Conservation (phyloP, 2,797 vertebrate genomes). For the Typhlichthys eigenmanni region DNA sequence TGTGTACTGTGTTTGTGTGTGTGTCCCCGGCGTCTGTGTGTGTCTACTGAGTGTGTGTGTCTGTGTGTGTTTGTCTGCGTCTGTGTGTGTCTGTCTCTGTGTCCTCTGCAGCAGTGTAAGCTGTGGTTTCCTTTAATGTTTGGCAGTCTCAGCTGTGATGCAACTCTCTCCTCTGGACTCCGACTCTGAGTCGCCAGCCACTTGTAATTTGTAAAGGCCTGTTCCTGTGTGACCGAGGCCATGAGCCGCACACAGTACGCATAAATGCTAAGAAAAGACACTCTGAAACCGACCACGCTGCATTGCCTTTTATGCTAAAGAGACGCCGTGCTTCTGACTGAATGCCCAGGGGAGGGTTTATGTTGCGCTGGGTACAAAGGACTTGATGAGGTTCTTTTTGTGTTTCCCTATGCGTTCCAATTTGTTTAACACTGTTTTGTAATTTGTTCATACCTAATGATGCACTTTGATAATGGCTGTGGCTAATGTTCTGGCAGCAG, state of each 20-base stretch:
- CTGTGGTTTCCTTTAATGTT: slow-evolving; percentile 14
- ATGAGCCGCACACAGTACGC: slow-evolving; percentile 48
- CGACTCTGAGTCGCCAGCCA: slow-evolving; percentile 45
- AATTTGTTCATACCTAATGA: slow-evolving; percentile 51
- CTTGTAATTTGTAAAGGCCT: slow-evolving; percentile 62
- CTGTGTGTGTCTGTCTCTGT: slow-evolving; percentile 1
- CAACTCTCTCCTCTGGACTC: slow-evolving; percentile 26
- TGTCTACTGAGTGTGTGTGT: no score
- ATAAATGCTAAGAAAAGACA: slow-evolving; percentile 53
- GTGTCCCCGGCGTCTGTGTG: no score
- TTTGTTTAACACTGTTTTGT: slow-evolving; percentile 42
- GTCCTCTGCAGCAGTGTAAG: slow-evolving; percentile 13
- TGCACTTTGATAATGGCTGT: slow-evolving; percentile 43
- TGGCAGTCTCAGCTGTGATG: slow-evolving; percentile 10
- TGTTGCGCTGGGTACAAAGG: slow-evolving; percentile 38
- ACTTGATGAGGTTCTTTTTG: slow-evolving; percentile 47
- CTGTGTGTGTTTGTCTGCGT: background rate
- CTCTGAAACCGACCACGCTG: slow-evolving; percentile 36
- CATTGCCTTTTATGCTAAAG: slow-evolving; percentile 19
- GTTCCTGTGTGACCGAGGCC: slow-evolving; percentile 47
- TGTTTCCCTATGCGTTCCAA: slow-evolving; percentile 32
- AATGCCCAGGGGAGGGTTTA: slow-evolving; percentile 45
- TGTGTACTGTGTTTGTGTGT: no score
- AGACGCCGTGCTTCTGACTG: slow-evolving; percentile 25
- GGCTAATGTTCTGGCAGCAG: slow-evolving; percentile 19